phyloP scores from a whole-genome alignment of 2,113 vertebrate genomes.

The Gallinago paraguaiae region DNA sequence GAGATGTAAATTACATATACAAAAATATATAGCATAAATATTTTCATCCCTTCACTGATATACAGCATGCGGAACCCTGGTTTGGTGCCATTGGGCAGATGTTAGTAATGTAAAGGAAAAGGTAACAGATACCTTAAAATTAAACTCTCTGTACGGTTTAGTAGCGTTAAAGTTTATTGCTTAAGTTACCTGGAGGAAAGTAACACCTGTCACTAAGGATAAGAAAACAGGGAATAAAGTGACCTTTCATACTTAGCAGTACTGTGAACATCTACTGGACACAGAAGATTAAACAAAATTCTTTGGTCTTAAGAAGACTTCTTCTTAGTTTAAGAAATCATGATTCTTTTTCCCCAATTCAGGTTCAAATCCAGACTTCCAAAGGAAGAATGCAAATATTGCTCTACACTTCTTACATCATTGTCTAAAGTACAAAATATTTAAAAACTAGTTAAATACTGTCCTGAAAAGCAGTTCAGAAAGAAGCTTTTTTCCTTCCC shows the following conservation, averaged over 20 bases:
- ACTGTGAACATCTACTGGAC: not conserved
- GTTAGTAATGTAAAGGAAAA: not conserved
- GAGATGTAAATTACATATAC: not conserved
- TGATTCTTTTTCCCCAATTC: not conserved
- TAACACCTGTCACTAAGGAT: not conserved
- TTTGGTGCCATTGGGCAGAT: not conserved
- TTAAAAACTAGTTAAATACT: not conserved
- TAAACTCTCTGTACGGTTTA: not conserved
- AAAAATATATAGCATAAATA: not conserved
- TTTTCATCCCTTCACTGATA: not conserved
- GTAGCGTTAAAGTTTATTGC: not conserved
- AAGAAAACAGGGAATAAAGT: not conserved
- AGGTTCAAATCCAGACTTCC: not conserved
- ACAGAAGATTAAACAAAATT: not conserved
- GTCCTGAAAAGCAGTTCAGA: not conserved
- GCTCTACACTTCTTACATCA: not conserved
- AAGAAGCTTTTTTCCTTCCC: not conserved
- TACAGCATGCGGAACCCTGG: not conserved
- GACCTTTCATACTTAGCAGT: not conserved
- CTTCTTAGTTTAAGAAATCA: not conserved
- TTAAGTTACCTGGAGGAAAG: not conserved
- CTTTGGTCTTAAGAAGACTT: not conserved
- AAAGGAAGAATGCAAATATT: not conserved
- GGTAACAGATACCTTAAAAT: not conserved
- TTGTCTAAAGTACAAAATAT: not conserved